These are phyloP conservation scores for Piezodorus guildinii DNA, from an alignment of 1,140 invertebrate genomes.

Conservation along the genomic window DNA sequence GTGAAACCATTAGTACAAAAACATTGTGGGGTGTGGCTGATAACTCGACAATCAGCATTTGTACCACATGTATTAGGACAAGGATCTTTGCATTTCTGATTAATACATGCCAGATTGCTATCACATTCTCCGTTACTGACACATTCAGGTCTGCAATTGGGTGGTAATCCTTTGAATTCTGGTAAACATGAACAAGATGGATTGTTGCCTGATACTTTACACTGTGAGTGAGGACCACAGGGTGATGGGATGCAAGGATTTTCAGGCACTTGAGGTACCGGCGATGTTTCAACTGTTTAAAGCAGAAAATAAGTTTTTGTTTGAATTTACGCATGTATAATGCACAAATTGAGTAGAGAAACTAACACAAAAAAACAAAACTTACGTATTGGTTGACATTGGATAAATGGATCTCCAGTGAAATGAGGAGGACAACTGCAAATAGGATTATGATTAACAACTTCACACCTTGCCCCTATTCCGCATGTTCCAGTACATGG, in stretches of 20 bases:
- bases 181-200: conserved; percentile 52
- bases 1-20: conserved; percentile 43
- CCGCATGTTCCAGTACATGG: conserved; percentile 46
- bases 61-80: conserved; percentile 50
- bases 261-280: conserved; percentile 6
- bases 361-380: background rate
- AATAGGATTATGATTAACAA: conserved; percentile 50
- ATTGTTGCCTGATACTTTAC: conserved; percentile 43
- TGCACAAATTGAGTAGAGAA: background rate
- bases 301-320: background rate
- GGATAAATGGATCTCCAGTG: conserved; percentile 60
- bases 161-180: conserved; percentile 47
- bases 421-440: conserved; percentile 52
- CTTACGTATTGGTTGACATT: conserved; percentile 49
- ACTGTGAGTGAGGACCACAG: conserved; percentile 58
- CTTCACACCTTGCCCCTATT: conserved; percentile 47
- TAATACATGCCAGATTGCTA: conserved; percentile 49
- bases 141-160: conserved; percentile 54
- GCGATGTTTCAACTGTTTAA: conserved; percentile 29
- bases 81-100: conserved; percentile 55
- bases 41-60: conserved; percentile 51
- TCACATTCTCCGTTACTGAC: conserved; percentile 50
- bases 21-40: conserved; percentile 52
- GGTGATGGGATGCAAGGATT: conserved; percentile 54
- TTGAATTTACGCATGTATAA: background rate